Conservation (phyloP, 2,888 invertebrate species). For the Tubulanus polymorphus region DNA sequence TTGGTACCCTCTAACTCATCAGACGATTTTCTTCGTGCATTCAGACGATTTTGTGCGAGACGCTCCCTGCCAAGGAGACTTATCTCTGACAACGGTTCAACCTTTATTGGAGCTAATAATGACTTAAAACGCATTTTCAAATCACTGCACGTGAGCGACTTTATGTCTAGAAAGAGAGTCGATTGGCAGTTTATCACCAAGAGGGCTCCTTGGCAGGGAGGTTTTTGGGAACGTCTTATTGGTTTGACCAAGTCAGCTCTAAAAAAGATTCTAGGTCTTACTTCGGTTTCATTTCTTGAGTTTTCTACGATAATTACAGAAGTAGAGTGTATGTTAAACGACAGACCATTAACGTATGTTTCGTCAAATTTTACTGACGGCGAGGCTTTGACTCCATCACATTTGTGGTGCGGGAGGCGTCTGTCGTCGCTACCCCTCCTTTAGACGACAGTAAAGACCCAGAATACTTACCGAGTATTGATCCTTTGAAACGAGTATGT, state of each 20-base stretch:
- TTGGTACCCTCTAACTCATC: not conserved
- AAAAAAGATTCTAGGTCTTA: constrained; percentile 5
- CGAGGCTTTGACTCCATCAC: too few relatives aligned
- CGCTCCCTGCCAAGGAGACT: not conserved
- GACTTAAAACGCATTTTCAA: not conserved
- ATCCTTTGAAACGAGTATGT: too few relatives aligned
- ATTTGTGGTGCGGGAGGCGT: too few relatives aligned
- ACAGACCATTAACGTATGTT: constrained; percentile 2
- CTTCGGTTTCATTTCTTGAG: not conserved
- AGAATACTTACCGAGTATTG: too few relatives aligned
- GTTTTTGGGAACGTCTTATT: constrained; percentile 3
- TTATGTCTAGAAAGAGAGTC: not conserved
- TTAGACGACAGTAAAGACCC: too few relatives aligned
- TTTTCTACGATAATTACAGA: constrained; percentile 6
- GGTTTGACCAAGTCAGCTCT: not conserved
- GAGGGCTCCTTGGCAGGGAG: constrained; percentile 3
- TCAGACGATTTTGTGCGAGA: not conserved
- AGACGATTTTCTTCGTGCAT: not conserved
- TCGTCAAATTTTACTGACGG: too few relatives aligned
- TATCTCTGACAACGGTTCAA: not conserved
- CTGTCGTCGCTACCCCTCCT: too few relatives aligned
- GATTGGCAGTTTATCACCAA: constrained; percentile 4
- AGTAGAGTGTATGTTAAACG: not conserved
- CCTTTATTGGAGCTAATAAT: constrained; percentile 2
- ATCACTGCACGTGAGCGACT: not conserved